Evolutionary conservation across 2,888 invertebrate genomes (phyloP).

Genomic region (Caenorhabditis angaria): DNA sequence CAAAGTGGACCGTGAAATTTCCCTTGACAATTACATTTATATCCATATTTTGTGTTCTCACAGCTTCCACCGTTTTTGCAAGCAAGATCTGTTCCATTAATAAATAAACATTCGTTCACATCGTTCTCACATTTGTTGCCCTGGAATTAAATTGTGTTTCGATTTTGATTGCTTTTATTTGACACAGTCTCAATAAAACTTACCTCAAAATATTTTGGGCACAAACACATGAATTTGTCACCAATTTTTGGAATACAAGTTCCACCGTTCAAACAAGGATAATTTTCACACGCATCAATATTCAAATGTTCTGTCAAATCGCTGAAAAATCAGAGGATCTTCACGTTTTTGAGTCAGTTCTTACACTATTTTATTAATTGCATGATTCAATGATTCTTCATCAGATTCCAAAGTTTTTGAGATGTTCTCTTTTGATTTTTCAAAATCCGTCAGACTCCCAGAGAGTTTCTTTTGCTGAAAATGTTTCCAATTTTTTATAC

Average conservation of each 20-base stretch:
- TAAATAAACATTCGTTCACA: conserved; percentile 61
- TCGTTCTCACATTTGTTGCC: conserved; percentile 63
- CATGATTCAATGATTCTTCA: no score
- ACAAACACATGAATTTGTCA: neutral
- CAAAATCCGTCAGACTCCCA: no score
- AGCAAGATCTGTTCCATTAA: conserved; percentile 58
- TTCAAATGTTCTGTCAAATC: neutral
- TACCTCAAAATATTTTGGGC: conserved; percentile 51
- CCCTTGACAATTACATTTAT: conserved; percentile 73
- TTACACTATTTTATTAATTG: no score
- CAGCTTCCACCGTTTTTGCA: conserved; percentile 66
- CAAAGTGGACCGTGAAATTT: conserved; percentile 67
- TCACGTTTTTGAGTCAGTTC: no score
- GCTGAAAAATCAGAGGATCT: no score
- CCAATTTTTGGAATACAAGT: conserved; percentile 16
- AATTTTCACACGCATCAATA: conserved; percentile 55
- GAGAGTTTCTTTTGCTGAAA: no score
- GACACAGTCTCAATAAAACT: no score
- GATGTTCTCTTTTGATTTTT: no score
- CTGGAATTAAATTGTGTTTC: neutral
- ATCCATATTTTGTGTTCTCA: conserved; percentile 56
- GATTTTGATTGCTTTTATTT: no score
- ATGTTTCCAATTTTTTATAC: no score
- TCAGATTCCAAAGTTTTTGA: no score
- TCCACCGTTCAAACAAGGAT: conserved; percentile 64